Base-by-base conservation (phyloP, 2,888 invertebrate species). In the Azorinus chamasolen region DNA sequence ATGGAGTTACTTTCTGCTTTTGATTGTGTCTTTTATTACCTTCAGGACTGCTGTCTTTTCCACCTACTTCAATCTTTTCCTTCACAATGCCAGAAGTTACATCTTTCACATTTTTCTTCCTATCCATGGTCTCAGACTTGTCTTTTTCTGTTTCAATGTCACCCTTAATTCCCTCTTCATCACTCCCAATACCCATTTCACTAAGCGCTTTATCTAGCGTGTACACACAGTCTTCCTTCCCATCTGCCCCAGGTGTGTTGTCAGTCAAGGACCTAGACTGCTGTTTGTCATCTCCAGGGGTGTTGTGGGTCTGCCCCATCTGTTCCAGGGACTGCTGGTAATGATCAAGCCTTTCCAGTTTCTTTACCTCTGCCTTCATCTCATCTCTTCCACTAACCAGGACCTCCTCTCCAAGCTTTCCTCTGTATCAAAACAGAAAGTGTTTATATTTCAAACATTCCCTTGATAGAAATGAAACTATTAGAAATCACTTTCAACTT, bases 371-470 rank as follows among this genome's bases (percentile, higher is more conserved):
- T 51, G 83, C 79, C 25, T 74, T 83, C 50, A 84, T 62, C 0
- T 79, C 51, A 27, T 58, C 64, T 24, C 43, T 45, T 51, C 53
- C 59, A 16, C 51, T 70, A 10, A 83, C 71, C 32, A 88, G 54
- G 1, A 89, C 83, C 66, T 87, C 87, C 50, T 83, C 83, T n/a
- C 88, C 89, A 27, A 83, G 24, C 12, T 69, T 65, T 0, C 87
- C 85, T 16, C 88, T 88, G 77, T 22, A 74, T 32, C 14, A 45
- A 20, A 45, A 16, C 45, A 58, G 22, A 43, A 20, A 20, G 14
- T 22, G 6, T 53, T 53, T 53, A n/a, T 6, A 22, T 25, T 8
- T 53, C 12, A 8, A 8, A 22, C 14, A 14, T n/a, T 18, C 20
- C 20, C 18, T n/a, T 48, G 8, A n/a, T 48, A 48, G 20, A 8